Base-by-base conservation (phyloP, 2,113 vertebrate species). In the Calidris pugnax region DNA sequence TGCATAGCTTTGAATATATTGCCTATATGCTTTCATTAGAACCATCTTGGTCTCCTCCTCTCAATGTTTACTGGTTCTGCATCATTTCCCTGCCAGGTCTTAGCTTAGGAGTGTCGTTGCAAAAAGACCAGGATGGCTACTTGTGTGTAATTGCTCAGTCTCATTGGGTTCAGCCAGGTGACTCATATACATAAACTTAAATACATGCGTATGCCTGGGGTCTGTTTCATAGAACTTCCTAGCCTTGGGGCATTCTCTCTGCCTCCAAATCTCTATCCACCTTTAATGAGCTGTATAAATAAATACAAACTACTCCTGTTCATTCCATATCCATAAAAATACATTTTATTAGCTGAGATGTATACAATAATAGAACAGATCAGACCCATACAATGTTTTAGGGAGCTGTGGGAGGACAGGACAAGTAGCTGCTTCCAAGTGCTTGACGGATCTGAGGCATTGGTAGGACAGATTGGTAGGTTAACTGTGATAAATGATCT, bases 401-500 rank as follows among this genome's bases (percentile, higher is more conserved):
- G 73, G 59, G 66, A 90, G 60, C 33, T 17, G 57, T 60, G 35
- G 75, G 88, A 93, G 73, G 68, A 93, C 73, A 69, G 69, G 72
- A 86, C 68, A 94, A 95, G 89, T 72, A 93, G 76, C 87, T 77
- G 63, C 60, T 91, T 96, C 84, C 85, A 93, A 94, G 73, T 68
- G 64, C 53, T 9, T 97, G 93, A 93, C 0, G 41, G 76, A 88
- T 95, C 84, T 91, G 90, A 92, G 66, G 75, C 51, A 51, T 69
- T 6, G 2, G 75, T 59, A 85, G 73, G 84, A 93, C 74, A 87
- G 86, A 94, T 96, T 93, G 97, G 84, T 91, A 93, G 91, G 93
- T 95, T 97, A 96, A 94, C 75, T 72, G 72, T 95, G 95, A 96
- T 94, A 91, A 96, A 95, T 94, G 93, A 72, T 97, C 91, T 97